phyloP scores from a whole-genome alignment of 1,140 invertebrate species.

The Oedothorax gibbosus region DNA sequence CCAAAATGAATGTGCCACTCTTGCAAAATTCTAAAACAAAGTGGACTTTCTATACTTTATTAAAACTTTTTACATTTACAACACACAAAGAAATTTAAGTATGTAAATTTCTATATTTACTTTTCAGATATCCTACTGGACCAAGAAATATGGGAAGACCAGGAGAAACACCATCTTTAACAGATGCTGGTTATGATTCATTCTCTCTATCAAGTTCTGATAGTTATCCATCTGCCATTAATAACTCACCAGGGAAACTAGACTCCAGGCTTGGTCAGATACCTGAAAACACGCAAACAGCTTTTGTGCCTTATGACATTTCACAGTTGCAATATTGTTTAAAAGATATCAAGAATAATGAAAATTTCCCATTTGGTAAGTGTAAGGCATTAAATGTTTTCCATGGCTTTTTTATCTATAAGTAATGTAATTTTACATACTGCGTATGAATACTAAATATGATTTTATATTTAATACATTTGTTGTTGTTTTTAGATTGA shows the following conservation, averaged over 20 bases:
- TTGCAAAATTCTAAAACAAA: not conserved
- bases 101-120: not conserved
- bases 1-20: not conserved
- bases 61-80: not conserved
- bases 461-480: too few species aligned
- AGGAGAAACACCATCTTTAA: slow-evolving; percentile 29
- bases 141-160: slow-evolving; percentile 22
- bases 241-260: slow-evolving; percentile 34
- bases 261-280: slow-evolving; percentile 57
- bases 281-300: slow-evolving; percentile 62
- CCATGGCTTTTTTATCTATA: too few species aligned
- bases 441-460: too few species aligned
- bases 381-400: not conserved
- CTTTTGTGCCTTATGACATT: slow-evolving; percentile 55
- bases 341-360: slow-evolving; percentile 53
- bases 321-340: slow-evolving; percentile 56
- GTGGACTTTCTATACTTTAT: not conserved
- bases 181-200: slow-evolving; percentile 89
- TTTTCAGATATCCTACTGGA: slow-evolving; percentile 25
- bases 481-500: too few species aligned
- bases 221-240: slow-evolving; percentile 72
- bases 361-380: slow-evolving; percentile 56
- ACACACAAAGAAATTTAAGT: not conserved
- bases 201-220: slow-evolving; percentile 92
- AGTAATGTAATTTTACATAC: too few species aligned